Percentiles rank a stretch among this genome's conserved stretches.
phyloP scores from a whole-genome alignment of 2,797 vertebrate genomes.

The Rhynchotus rufescens region DNA sequence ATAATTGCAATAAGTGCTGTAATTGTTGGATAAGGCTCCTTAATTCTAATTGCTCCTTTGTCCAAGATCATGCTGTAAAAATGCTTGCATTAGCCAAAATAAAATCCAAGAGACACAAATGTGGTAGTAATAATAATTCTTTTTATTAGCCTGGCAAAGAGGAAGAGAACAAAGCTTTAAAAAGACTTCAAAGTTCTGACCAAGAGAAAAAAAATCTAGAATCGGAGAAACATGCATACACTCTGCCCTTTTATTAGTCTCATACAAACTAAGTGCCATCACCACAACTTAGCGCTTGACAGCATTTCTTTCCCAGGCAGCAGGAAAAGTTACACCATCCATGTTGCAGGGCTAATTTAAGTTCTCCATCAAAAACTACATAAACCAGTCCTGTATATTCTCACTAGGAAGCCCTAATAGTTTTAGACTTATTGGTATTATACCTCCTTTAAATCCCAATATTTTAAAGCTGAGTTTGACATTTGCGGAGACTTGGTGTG shows the following conservation, averaged over 20 bases:
- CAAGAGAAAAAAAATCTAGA: conserved; percentile 64
- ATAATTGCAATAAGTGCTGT: conserved; percentile 80
- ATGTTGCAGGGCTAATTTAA: conserved; percentile 78
- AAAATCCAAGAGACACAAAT: conserved; percentile 86
- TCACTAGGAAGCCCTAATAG: conserved; percentile 80
- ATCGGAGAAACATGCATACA: conserved; percentile 75
- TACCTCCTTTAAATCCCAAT: conserved; percentile 82
- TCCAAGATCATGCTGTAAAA: conserved; percentile 81
- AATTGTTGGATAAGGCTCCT: conserved; percentile 81
- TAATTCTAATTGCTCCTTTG: conserved; percentile 84
- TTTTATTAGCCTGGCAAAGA: conserved; percentile 85
- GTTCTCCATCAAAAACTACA: conserved; percentile 81
- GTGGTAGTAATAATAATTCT: conserved; percentile 87
- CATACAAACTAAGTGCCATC: conserved; percentile 79
- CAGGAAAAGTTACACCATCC: conserved; percentile 73
- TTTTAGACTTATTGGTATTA: conserved; percentile 84
- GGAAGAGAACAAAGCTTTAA: conserved; percentile 86
- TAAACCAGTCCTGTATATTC: conserved; percentile 79
- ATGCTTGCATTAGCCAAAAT: conserved; percentile 80
- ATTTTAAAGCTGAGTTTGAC: conserved; percentile 81
- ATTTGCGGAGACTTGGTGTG: conserved; percentile 64
- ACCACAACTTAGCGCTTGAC: conserved; percentile 66
- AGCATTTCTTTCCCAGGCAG: conserved; percentile 66
- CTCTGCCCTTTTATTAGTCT: conserved; percentile 79
- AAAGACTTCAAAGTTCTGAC: conserved; percentile 84